A percentile compares a stretch with the other conserved stretches of the same genome.
Evolutionary conservation across 2,113 vertebrate genomes (phyloP).

Genomic region (rabbit (Oryctolagus cuniculus)): mOryCun1.1 NC_091445.1:70600501-70601000

Average conservation of each 20-base stretch:
- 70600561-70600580: not conserved
- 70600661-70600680: not conserved
- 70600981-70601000: not conserved
- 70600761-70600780: not conserved
- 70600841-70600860: conserved; percentile 18
- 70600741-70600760: conserved; percentile 22
- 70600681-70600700: not conserved
- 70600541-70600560: not conserved
- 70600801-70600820: not conserved
- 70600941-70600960: not conserved
- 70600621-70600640: not conserved
- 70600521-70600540: not conserved
- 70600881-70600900: not conserved
- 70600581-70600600: conserved; percentile 43
- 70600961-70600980: not conserved
- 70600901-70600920: not conserved
- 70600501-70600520: not conserved
- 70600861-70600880: not conserved
- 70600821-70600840: not conserved
- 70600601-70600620: not conserved
- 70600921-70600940: not conserved
- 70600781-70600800: not conserved
- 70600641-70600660: conserved; percentile 45
- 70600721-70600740: not conserved
- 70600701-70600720: conserved; percentile 33